Base-by-base conservation (phyloP, 2,113 vertebrate genomes). In the Rhinoderma darwinii region DNA sequence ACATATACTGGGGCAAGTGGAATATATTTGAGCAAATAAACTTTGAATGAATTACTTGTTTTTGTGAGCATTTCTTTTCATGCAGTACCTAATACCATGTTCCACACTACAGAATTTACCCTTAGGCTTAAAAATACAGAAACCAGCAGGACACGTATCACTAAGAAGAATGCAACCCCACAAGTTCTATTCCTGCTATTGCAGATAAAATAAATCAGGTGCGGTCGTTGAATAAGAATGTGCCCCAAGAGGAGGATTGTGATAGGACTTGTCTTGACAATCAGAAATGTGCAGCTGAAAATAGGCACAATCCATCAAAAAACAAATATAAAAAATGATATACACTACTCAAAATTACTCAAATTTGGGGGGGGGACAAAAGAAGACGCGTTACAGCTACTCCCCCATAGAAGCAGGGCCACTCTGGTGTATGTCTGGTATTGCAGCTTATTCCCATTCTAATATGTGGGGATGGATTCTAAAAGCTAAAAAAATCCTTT, bases 111-210 rank as follows among this genome's bases (percentile, higher is more conserved):
- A 25, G 83, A 84, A 44, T 59, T 76, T 35, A 61, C 35, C 72
- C 83, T 43, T 37, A 44, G 72, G 83, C 37, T 63, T 59, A 43
- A 76, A 47, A 76, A 39, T 5, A 76, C 30, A 74, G 32, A 76
- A 84, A 76, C 68, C 15, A 76, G 15, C 30, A 22, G 15, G n/a
- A 75, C 51, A 76, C 37, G 39, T 61, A 63, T 61, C 35, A 9
- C 61, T 25, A 84, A 41, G 22, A 84, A 44, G 50, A 84, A 84
- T 84, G 83, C 50, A 63, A 43, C 37, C 20, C 25, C 75, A 15
- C 83, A 9, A 32, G 83, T 84, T 84, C 25, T 75, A 43, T 56
- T 59, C 47, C 47, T 51, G 41, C 41, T 10, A 0, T 18, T 61
- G 20, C 37, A 17, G 37, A 22, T 37, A 20, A 54, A 82, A 44